Evolutionary conservation across 1,140 invertebrate genomes (phyloP), one percentile per base, ranked within the genome.

Genomic region (Drosophila ohnishii): DNA sequence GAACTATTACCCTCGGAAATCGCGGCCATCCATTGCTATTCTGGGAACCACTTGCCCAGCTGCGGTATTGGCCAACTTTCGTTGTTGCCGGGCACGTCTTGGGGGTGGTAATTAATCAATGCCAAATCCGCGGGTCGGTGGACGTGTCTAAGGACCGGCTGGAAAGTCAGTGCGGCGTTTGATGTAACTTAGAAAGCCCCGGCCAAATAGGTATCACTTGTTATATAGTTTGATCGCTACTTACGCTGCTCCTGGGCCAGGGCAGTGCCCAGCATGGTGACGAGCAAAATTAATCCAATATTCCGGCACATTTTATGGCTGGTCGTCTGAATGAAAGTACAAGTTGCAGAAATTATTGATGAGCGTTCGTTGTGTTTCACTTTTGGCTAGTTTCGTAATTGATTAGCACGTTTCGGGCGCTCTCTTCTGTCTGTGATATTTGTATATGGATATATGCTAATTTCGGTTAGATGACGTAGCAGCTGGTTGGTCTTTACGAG

Each of bases 361-460:
- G 32, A 61, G 28, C 22, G 32, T 30, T 28, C 57, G 40, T 3
- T n/a, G 74, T 86, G 75, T 83, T 83, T 86, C 83, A 87, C 82
- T 87, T 83, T 75, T 62, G 25, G 39, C 48, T 50, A 76, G 77
- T 88, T 84, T 88, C 77, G 71, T 88, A 87, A 86, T 80, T 90
- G 56, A 83, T 90, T 90, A 90, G 71, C 87, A 90, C 78, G 86
- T 84, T 56, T 47, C 22, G 60, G 19, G 22, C 14, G 34, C 65
- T 53, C 39, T 57, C 56, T 50, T 22, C 39, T 44, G 44, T 44
- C 16, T 42, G 22, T 19, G 32, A 10, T n/a, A n/a, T 32, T 2
- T 50, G 47, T 2, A 28, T 65, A 48, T 70, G 53, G 48, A 40
- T 55, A 60, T 75, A 77, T 87, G 84, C 51, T 88, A 88, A 88